Percentiles rank a stretch among this genome's conserved stretches.
Evolutionary conservation across 2,888 invertebrate genomes (phyloP).

Genomic region (Osmoderma eremita): DNA sequence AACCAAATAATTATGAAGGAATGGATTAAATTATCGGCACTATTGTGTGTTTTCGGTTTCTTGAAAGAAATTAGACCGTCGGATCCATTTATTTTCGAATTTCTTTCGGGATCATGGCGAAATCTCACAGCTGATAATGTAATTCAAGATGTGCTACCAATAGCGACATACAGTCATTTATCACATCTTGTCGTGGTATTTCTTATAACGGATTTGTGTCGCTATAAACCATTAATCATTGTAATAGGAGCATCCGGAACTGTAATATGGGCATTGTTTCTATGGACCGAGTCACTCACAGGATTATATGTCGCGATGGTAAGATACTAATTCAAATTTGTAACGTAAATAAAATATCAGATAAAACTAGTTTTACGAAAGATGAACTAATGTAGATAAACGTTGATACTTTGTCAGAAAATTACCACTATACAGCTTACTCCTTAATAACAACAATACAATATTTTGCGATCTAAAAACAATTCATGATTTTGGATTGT

Average conservation of each 20-base stretch:
- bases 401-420: no score
- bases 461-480: no score
- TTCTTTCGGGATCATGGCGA: conserved; percentile 78
- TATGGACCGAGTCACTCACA: conserved; percentile 70
- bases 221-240: conserved; percentile 90
- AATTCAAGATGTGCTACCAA: conserved; percentile 84
- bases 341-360: no score
- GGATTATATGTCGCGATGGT: conserved; percentile 28
- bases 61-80: conserved; percentile 86
- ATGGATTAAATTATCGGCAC: conserved; percentile 77
- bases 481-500: no score
- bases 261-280: conserved; percentile 77
- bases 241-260: conserved; percentile 81
- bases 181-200: conserved; percentile 79
- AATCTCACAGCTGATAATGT: conserved; percentile 79
- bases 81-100: conserved; percentile 85
- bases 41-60: conserved; percentile 84
- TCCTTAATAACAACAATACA: no score
- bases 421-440: no score
- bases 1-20: conserved; percentile 63
- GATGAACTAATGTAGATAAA: no score
- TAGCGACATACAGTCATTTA: conserved; percentile 86
- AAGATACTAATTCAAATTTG: conserved; percentile 3
- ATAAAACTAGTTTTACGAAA: no score
- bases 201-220: conserved; percentile 82